Conservation (phyloP, 1,140 invertebrate genomes). For the Mactra quadrangularis region DNA sequence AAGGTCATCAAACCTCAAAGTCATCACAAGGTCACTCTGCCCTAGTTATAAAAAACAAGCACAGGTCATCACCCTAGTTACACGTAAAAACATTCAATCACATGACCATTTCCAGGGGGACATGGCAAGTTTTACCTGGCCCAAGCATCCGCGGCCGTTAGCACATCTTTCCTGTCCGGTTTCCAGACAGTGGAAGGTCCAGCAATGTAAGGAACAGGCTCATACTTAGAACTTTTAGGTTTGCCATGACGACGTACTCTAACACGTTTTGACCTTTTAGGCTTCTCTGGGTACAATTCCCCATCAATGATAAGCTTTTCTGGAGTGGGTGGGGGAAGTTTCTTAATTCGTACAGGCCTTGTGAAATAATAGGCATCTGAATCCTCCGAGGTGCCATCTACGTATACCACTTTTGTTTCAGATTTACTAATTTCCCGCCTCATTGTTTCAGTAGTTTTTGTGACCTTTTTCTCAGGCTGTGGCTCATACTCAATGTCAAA, state of each 20-base stretch:
- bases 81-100: slow-evolving; percentile 34
- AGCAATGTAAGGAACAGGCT: slow-evolving; percentile 66
- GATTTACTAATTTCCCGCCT: not conserved
- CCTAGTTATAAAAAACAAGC: not conserved
- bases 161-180: slow-evolving; percentile 71
- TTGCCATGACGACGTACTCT: slow-evolving; percentile 61
- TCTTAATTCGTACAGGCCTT: slow-evolving; percentile 52
- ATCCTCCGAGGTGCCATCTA: slow-evolving; percentile 38
- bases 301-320: slow-evolving; percentile 45
- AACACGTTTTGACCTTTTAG: slow-evolving; percentile 49
- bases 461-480: not conserved
- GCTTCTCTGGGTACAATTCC: slow-evolving; percentile 26
- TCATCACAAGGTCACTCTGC: not conserved
- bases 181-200: slow-evolving; percentile 59
- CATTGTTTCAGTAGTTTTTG: slow-evolving; percentile 1
- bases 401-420: slow-evolving; percentile 38
- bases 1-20: too few species aligned
- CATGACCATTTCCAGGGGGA: slow-evolving; percentile 53
- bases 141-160: slow-evolving; percentile 59
- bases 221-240: slow-evolving; percentile 39
- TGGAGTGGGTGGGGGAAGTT: slow-evolving; percentile 50
- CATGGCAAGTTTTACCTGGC: slow-evolving; percentile 50
- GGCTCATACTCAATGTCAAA: not conserved
- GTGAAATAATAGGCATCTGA: slow-evolving; percentile 37
- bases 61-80: slow-evolving; percentile 56